These are phyloP conservation scores for Saccostrea cuccullata DNA, from an alignment of 1,140 invertebrate genomes.

Conservation along the genomic window DNA sequence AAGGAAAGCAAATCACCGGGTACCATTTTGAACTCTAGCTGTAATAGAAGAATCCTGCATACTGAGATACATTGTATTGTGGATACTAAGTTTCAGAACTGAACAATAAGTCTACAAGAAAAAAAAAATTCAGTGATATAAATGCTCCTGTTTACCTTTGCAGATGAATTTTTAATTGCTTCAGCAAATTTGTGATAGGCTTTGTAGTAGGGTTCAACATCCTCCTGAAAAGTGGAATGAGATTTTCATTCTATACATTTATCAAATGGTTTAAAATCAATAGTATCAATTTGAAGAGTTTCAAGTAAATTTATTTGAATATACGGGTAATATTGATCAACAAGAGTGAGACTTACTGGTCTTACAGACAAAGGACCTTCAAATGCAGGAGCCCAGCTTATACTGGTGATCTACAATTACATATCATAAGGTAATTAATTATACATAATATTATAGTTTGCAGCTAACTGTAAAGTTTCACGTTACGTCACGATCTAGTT, in stretches of 20 bases:
- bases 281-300: background rate
- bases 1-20: slow-evolving; percentile 72
- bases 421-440: background rate
- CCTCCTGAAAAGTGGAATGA: slow-evolving; percentile 61
- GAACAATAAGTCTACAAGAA: background rate
- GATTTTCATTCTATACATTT: background rate
- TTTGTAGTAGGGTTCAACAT: slow-evolving; percentile 70
- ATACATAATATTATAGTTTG: too few species aligned
- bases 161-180: slow-evolving; percentile 61
- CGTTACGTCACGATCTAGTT: too few species aligned
- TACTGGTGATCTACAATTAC: slow-evolving; percentile 67
- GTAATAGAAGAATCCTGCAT: background rate
- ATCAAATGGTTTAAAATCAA: background rate
- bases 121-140: background rate
- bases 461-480: too few species aligned
- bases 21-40: slow-evolving; percentile 67
- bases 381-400: slow-evolving; percentile 76
- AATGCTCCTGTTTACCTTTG: slow-evolving; percentile 54
- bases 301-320: too few species aligned
- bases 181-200: slow-evolving; percentile 73
- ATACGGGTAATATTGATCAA: background rate
- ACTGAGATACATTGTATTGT: background rate
- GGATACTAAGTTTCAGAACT: background rate
- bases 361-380: slow-evolving; percentile 71
- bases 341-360: slow-evolving; percentile 56